phyloP scores from a whole-genome alignment of 2,888 invertebrate genomes.

The Neoitamus cyanurus region DNA sequence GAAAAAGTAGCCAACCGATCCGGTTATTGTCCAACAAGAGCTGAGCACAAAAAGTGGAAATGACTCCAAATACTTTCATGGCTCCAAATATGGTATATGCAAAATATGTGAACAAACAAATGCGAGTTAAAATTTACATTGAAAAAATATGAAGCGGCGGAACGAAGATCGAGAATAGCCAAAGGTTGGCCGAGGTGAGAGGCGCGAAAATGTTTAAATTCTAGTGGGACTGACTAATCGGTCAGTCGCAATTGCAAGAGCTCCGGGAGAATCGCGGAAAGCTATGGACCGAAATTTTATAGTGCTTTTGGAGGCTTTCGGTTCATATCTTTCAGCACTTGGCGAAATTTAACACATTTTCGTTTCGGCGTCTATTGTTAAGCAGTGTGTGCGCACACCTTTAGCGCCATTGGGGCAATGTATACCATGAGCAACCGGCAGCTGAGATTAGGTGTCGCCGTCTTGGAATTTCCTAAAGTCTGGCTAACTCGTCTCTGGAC shows the following conservation, averaged over 20 bases:
- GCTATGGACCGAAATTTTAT: background rate
- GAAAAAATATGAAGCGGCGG: background rate
- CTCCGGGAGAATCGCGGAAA: background rate
- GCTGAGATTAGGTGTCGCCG: slow-evolving; percentile 16
- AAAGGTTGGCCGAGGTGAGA: background rate
- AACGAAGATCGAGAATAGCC: background rate
- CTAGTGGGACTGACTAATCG: background rate
- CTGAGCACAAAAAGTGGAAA: background rate
- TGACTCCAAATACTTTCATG: background rate
- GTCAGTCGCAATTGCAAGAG: background rate
- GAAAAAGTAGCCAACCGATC: slow-evolving; percentile 7
- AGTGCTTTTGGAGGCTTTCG: slow-evolving; percentile 3
- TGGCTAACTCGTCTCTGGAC: background rate
- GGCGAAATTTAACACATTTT: slow-evolving; percentile 18
- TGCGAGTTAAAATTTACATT: background rate
- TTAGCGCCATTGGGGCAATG: slow-evolving; percentile 27
- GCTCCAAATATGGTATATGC: slow-evolving; percentile 21
- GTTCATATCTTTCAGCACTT: slow-evolving; percentile 15
- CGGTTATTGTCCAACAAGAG: background rate
- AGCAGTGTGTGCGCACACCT: background rate
- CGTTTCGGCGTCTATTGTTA: background rate
- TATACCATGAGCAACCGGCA: background rate
- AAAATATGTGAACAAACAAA: slow-evolving; percentile 23
- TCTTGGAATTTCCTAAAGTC: slow-evolving; percentile 40
- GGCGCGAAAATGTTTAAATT: slow-evolving; percentile 25